A percentile compares a stretch with the other conserved stretches of the same genome.
phyloP scores from a whole-genome alignment of 2,113 vertebrate genomes.

The Colinus virginianus region DNA sequence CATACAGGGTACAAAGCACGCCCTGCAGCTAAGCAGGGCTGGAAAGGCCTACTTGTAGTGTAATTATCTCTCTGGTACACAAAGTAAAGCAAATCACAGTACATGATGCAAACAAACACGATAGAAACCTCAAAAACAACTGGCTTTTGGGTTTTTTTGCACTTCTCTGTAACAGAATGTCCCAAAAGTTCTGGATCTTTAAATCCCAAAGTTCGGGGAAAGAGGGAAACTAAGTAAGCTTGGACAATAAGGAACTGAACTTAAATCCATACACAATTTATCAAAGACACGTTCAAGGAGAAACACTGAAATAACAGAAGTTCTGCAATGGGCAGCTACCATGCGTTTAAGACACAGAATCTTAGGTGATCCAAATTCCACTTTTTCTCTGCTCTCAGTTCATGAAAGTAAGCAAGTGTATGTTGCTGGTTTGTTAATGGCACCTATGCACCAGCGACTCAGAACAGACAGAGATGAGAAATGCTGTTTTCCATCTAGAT shows the following conservation, averaged over 20 bases:
- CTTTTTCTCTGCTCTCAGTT: background rate
- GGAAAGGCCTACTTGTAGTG: background rate
- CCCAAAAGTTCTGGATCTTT: too few relatives aligned
- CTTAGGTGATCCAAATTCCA: background rate
- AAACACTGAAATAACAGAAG: background rate
- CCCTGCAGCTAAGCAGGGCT: background rate
- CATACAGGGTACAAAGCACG: background rate
- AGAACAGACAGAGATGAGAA: background rate
- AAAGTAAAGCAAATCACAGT: background rate
- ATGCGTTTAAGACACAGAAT: background rate
- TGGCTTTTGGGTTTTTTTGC: background rate
- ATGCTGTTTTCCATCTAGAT: background rate
- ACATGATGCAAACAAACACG: background rate
- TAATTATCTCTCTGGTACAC: background rate
- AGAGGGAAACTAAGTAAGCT: background rate
- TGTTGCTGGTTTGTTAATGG: background rate
- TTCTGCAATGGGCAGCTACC: background rate
- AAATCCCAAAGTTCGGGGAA: background rate
- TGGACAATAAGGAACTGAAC: background rate
- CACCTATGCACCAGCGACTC: background rate
- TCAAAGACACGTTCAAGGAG: background rate
- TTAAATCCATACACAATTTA: background rate
- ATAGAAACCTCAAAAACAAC: background rate
- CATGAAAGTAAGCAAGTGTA: conserved; percentile 31
- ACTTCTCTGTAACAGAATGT: background rate